Conservation (phyloP, 2,797 vertebrate species). For the Pempheris klunzingeri region DNA sequence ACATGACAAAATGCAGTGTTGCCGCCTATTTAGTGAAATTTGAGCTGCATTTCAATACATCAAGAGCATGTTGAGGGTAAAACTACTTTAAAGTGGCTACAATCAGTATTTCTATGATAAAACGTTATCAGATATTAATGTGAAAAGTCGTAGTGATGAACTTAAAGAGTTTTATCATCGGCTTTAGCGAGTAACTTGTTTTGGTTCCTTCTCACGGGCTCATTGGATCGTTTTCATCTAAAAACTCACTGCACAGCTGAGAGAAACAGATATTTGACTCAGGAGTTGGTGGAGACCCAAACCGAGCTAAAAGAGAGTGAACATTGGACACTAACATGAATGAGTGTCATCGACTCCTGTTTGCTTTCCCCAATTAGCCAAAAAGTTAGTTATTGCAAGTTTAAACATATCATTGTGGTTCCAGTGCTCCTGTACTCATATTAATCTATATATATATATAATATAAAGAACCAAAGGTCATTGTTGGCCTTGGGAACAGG, state of each 20-base stretch:
- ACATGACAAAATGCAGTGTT: slow-evolving; percentile 65
- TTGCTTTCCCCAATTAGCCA: no score
- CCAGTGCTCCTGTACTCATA: no score
- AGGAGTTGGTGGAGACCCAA: not conserved
- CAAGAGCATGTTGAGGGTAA: not conserved
- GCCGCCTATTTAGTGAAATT: slow-evolving; percentile 53
- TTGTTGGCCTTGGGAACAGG: not conserved
- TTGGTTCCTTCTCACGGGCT: no score
- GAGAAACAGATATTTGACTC: no score
- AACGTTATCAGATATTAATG: not conserved
- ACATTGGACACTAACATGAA: slow-evolving; percentile 8
- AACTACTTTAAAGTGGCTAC: slow-evolving; percentile 15
- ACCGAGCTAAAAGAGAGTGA: not conserved
- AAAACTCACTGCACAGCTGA: no score
- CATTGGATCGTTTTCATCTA: no score
- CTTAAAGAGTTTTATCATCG: not conserved
- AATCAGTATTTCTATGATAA: slow-evolving; percentile 3
- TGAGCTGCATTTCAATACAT: slow-evolving; percentile 52
- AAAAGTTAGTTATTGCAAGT: no score
- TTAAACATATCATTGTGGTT: not conserved
- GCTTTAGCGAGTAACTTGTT: no score
- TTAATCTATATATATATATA: no score
- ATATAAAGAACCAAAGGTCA: not conserved
- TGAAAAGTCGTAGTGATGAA: not conserved
- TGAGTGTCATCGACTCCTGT: no score